These are phyloP conservation scores for Phymatocera aterrima DNA, from an alignment of 2,888 invertebrate species.

Conservation along the genomic window DNA sequence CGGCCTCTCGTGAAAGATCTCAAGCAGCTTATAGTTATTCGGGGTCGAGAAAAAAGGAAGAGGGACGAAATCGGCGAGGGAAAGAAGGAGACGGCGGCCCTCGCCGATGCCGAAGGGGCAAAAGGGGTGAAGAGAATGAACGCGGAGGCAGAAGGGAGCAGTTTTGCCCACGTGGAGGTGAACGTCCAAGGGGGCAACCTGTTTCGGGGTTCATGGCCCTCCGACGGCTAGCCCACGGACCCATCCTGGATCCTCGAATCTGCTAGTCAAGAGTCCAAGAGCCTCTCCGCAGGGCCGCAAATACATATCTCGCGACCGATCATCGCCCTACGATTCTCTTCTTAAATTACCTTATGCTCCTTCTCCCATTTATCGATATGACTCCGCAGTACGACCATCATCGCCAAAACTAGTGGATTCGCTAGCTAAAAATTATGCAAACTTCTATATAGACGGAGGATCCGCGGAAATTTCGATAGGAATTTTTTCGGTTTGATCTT, in stretches of 20 bases:
- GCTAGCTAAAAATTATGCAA: too few species aligned
- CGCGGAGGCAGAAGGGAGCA: slow-evolving; percentile 51
- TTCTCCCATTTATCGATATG: too few species aligned
- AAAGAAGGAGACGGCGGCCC: slow-evolving; percentile 2
- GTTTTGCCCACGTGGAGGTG: slow-evolving; percentile 64
- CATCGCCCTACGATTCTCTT: background rate
- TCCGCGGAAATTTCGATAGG: too few species aligned
- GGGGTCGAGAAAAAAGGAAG: slow-evolving; percentile 41
- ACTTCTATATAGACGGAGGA: too few species aligned
- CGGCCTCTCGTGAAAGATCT: background rate
- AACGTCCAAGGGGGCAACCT: slow-evolving; percentile 75
- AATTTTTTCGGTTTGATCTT: too few species aligned
- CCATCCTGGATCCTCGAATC: slow-evolving; percentile 38
- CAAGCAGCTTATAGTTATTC: too few species aligned
- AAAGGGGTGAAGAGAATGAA: slow-evolving; percentile 48
- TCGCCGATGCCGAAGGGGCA: background rate
- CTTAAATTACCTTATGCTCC: too few species aligned
- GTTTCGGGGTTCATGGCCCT: slow-evolving; percentile 75
- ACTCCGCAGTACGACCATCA: too few species aligned
- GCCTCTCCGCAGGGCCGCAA: slow-evolving; percentile 27
- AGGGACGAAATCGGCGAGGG: slow-evolving; percentile 26
- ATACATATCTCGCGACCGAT: background rate
- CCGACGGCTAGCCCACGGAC: slow-evolving; percentile 52
- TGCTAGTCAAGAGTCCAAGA: slow-evolving; percentile 39
- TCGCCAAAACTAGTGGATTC: too few species aligned